Base-by-base conservation (phyloP, 2,797 vertebrate species). In the Pangasius djambal region DNA sequence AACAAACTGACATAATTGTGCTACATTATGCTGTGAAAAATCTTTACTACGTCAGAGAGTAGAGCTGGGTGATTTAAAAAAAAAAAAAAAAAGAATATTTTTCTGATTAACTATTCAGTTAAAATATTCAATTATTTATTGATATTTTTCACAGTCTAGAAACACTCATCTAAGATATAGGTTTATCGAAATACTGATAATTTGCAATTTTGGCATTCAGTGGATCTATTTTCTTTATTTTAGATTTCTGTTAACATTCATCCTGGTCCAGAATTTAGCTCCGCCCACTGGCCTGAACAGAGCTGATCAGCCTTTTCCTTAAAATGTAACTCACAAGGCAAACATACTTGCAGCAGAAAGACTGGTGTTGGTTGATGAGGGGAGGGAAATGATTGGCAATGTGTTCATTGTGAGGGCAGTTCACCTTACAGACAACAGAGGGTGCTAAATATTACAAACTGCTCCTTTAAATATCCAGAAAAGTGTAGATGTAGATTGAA, bases 51-150 rank as follows among this genome's bases (percentile, higher is more conserved):
- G 0, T 15, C n/a, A 37, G 83, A 31, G 9, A 13, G 9, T 25
- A 13, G 83, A 85, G 83, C 67, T 85, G 83, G 50, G n/a, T 85
- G 67, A 50, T 69, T 48, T 48, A 44, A 44, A 7, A 61, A 1
- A 13, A 7, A 34, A 3, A 50, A 63, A 16, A 7, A 52, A 28
- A 22, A 5, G 10, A 50, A 52, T 52, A 16, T 78, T 31, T 57
- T 78, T 75, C 37, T 40, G 20, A 75, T 55, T 31, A 52, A 31
- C n/a, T n/a, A 52, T 31, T 59, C 22, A 44, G 63, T 28, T 4
- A 83, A 81, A 25, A 22, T 44, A 63, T 28, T 34, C 22, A 13
- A 61, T 40, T 31, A 52, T 15, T 52, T 82, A 59, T 25, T 12
- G 20, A 44, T 34, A 82, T 48, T 61, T 61, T 40, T 82, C 18